These are phyloP conservation scores for Andrena cerasifolii DNA, from an alignment of 1,140 invertebrate genomes.

Conservation along the genomic window DNA sequence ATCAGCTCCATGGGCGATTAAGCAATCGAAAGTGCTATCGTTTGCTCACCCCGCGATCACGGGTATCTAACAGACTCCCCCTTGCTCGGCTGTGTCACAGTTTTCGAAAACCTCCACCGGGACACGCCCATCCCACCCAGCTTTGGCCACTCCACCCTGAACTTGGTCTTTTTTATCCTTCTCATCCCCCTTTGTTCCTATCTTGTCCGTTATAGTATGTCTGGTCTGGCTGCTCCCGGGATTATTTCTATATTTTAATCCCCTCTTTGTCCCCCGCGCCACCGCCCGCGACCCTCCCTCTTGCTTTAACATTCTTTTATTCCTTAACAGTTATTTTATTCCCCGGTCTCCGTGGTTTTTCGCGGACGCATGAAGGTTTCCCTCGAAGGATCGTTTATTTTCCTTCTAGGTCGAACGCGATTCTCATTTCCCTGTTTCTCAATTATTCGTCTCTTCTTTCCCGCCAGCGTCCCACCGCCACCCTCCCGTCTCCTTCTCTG, in stretches of 20 bases:
- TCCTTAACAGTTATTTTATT: too few relatives aligned
- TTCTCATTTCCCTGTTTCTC: neutral
- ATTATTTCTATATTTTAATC: neutral
- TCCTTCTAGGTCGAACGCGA: neutral
- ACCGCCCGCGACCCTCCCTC: neutral
- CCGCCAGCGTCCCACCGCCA: neutral
- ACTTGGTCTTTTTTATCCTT: neutral
- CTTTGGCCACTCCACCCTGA: neutral
- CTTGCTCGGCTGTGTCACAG: neutral
- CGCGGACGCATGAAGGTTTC: neutral
- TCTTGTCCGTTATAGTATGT: neutral
- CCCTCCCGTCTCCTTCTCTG: too few relatives aligned
- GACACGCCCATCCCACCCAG: neutral
- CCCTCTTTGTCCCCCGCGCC: neutral
- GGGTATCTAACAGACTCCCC: constrained; percentile 4
- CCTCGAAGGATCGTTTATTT: neutral
- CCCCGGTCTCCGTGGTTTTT: neutral
- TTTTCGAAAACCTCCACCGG: constrained; percentile 20
- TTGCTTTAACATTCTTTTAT: neutral
- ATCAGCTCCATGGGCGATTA: constrained; percentile 8
- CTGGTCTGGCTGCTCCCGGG: neutral
- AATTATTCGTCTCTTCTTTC: neutral
- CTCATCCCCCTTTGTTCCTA: neutral
- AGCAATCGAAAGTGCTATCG: constrained; percentile 45
- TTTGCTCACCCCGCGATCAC: neutral